phyloP scores from a whole-genome alignment of 1,140 invertebrate genomes.

The Sesamia nonagrioides region DNA sequence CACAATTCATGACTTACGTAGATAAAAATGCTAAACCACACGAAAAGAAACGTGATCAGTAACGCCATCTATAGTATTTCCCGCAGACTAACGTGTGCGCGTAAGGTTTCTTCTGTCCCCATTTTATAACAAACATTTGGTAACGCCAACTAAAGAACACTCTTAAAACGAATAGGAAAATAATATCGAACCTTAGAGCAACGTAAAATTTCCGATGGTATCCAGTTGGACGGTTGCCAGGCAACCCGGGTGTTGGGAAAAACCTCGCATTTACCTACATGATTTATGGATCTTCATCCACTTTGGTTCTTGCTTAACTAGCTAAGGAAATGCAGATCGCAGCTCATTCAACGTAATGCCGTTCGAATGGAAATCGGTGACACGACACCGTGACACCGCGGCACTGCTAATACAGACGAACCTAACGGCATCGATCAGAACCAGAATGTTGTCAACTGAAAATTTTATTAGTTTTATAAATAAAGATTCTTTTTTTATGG shows the following conservation, averaged over 20 bases:
- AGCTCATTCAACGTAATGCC: slow-evolving; percentile 15
- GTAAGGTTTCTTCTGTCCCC: neutral
- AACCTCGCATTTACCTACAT: slow-evolving; percentile 47
- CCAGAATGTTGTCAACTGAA: too few species aligned
- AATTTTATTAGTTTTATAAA: too few species aligned
- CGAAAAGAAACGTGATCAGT: neutral
- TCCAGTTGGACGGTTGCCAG: slow-evolving; percentile 37
- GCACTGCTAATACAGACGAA: too few species aligned
- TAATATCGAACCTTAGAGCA: slow-evolving; percentile 29
- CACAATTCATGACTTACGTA: too few species aligned
- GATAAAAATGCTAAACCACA: neutral
- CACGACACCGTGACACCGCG: neutral
- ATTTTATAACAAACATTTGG: neutral
- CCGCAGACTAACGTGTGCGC: neutral
- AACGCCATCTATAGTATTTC: neutral
- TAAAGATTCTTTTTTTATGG: too few species aligned
- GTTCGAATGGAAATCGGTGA: slow-evolving; percentile 42
- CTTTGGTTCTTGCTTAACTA: slow-evolving; percentile 48
- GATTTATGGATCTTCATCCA: slow-evolving; percentile 48
- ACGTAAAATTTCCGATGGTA: slow-evolving; percentile 20
- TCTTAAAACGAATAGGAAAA: slow-evolving; percentile 37
- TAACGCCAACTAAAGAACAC: slow-evolving; percentile 1
- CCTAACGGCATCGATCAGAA: too few species aligned
- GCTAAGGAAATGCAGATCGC: slow-evolving; percentile 47
- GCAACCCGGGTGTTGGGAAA: slow-evolving; percentile 18